Conservation (phyloP, 1,140 invertebrate species). For the Hesperophylax magnus region DNA sequence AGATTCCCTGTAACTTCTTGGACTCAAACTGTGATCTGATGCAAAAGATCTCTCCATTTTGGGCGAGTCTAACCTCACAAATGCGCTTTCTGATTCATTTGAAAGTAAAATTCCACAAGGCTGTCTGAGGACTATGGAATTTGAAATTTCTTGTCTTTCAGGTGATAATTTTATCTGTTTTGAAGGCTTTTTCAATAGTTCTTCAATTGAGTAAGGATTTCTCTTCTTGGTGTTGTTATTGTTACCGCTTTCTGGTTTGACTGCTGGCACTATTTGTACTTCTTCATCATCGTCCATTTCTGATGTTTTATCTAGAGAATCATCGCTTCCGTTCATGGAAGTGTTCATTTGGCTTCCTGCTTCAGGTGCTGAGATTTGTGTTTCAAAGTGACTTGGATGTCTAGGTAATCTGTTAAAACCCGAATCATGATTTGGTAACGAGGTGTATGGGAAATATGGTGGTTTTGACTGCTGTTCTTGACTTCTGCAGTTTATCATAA, state of each 20-base stretch:
- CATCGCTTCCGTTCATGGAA: constrained; percentile 68
- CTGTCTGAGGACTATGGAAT: constrained; percentile 41
- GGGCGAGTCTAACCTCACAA: neutral
- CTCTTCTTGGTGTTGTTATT: constrained; percentile 77
- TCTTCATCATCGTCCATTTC: constrained; percentile 72
- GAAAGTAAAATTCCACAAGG: constrained; percentile 49
- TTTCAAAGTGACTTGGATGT: constrained; percentile 34
- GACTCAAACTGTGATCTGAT: constrained; percentile 50
- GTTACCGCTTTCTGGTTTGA: constrained; percentile 61
- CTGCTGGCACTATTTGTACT: constrained; percentile 59
- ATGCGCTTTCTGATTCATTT: constrained; percentile 23
- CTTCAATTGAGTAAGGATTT: constrained; percentile 90
- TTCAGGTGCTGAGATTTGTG: constrained; percentile 60
- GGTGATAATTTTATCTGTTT: constrained; percentile 64
- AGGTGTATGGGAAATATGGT: constrained; percentile 64
- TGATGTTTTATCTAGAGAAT: constrained; percentile 73
- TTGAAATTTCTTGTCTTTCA: constrained; percentile 11
- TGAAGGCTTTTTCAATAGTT: constrained; percentile 84
- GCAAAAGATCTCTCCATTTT: constrained; percentile 32
- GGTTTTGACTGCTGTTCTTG: constrained; percentile 61
- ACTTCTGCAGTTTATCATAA: constrained; percentile 69
- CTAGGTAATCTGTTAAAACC: constrained; percentile 41
- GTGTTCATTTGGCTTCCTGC: constrained; percentile 62
- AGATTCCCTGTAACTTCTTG: constrained; percentile 46
- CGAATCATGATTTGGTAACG: constrained; percentile 57